A percentile compares a stretch with the other conserved stretches of the same genome.
These are phyloP conservation scores for Shinisaurus crocodilurus DNA, from an alignment of 2,113 vertebrate species.

Conservation along the genomic window DNA sequence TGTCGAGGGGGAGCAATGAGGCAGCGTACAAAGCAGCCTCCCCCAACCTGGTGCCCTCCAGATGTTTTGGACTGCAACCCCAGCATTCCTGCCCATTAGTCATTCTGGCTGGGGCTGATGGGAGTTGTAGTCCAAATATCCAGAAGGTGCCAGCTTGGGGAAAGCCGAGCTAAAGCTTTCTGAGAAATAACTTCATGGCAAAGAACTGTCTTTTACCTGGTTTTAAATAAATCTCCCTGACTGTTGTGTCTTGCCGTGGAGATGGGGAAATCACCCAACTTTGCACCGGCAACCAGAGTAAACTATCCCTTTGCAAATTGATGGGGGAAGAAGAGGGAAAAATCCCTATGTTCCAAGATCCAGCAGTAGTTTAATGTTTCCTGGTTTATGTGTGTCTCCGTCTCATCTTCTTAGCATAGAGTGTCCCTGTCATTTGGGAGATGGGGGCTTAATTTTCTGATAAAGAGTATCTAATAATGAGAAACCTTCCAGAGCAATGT, in stretches of 20 bases:
- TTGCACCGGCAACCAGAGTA: neutral
- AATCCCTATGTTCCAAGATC: neutral
- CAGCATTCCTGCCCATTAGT: no score
- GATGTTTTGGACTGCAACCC: neutral
- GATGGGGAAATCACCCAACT: neutral
- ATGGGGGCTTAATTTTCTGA: neutral
- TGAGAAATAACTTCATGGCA: neutral
- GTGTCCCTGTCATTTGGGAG: neutral
- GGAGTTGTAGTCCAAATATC: no score
- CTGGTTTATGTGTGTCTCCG: neutral
- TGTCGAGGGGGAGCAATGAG: no score
- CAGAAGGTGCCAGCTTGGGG: no score
- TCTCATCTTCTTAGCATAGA: neutral
- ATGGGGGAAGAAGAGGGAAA: neutral
- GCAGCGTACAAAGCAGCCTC: neutral
- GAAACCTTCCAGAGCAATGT: neutral
- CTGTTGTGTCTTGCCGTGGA: neutral
- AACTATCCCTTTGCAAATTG: neutral
- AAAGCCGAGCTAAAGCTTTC: neutral
- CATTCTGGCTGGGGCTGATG: no score
- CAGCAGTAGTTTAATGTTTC: neutral
- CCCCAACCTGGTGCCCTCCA: neutral
- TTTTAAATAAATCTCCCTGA: neutral
- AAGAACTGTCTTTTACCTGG: no score
- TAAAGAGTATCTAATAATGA: neutral